phyloP scores from a whole-genome alignment of 1,140 invertebrate genomes.

The Wiebesia pumilae region DNA sequence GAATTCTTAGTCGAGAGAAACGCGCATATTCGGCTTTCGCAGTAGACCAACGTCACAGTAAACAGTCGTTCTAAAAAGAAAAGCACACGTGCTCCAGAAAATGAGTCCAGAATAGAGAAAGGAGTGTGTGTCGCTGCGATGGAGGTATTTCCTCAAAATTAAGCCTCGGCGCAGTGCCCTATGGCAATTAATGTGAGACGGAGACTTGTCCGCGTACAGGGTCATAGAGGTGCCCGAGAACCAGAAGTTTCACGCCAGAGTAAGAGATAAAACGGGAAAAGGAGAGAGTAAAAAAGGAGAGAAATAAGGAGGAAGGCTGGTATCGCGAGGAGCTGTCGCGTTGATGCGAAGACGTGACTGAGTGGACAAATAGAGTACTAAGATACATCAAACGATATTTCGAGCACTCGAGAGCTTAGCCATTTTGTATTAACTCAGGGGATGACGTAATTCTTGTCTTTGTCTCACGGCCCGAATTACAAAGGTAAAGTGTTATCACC shows the following conservation, averaged over 20 bases:
- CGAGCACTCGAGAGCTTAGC: constrained; percentile 4
- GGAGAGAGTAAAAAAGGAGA: not conserved
- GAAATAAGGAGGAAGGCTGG: constrained; percentile 11
- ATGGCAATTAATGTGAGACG: constrained; percentile 71
- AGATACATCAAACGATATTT: constrained; percentile 35
- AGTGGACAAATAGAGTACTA: constrained; percentile 61
- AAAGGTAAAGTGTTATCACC: no score
- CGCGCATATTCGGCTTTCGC: constrained; percentile 11
- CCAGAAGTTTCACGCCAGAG: constrained; percentile 63
- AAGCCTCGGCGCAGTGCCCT: constrained; percentile 42
- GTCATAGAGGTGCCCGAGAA: constrained; percentile 68
- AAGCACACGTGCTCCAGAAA: constrained; percentile 19
- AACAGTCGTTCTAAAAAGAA: not conserved
- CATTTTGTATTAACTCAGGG: not conserved
- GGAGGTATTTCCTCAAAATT: constrained; percentile 62
- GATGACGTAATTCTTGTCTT: not conserved
- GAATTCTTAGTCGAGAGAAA: not conserved
- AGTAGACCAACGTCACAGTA: no score
- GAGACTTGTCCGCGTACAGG: constrained; percentile 55
- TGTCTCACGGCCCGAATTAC: not conserved
- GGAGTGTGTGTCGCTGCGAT: constrained; percentile 8
- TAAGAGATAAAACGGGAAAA: constrained; percentile 19
- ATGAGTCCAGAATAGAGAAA: constrained; percentile 47
- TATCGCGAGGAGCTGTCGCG: not conserved
- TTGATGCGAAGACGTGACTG: constrained; percentile 61